These are phyloP conservation scores for Rhamnusium bicolor DNA, from an alignment of 2,888 invertebrate species.

Conservation along the genomic window DNA sequence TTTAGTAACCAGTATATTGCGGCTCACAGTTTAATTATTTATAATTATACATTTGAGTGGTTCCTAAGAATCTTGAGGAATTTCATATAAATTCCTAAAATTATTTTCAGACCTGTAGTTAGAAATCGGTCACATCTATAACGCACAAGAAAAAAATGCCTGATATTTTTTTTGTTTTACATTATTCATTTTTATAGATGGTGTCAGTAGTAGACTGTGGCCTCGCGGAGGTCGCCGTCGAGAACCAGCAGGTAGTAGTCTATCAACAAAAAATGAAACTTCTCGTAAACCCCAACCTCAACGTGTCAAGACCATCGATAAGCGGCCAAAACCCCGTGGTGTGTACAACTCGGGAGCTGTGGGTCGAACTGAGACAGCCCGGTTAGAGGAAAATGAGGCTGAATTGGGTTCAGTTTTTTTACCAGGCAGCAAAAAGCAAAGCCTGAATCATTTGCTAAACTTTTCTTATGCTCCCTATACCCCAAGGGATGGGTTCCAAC, in stretches of 20 bases:
- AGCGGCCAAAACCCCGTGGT: conserved; percentile 82
- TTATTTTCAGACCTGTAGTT: too few species aligned
- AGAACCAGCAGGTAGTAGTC: conserved; percentile 75
- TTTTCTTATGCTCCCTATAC: conserved; percentile 83
- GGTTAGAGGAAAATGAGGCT: conserved; percentile 75
- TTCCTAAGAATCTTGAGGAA: too few species aligned
- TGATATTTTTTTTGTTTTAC: too few species aligned
- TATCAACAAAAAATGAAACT: conserved; percentile 76
- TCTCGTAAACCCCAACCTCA: conserved; percentile 80
- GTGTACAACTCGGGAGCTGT: conserved; percentile 70
- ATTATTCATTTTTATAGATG: conserved; percentile 63
- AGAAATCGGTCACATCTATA: not conserved
- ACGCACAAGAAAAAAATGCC: too few species aligned
- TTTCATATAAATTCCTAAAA: too few species aligned
- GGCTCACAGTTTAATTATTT: too few species aligned
- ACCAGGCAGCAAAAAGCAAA: conserved; percentile 92
- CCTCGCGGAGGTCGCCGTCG: conserved; percentile 77
- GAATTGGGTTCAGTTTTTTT: conserved; percentile 89
- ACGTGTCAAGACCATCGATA: conserved; percentile 79
- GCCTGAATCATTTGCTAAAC: conserved; percentile 94
- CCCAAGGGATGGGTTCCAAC: conserved; percentile 55
- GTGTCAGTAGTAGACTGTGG: conserved; percentile 75
- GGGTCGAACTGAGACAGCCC: conserved; percentile 82
- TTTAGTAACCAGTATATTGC: too few species aligned
- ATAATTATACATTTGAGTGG: too few species aligned